These are phyloP conservation scores for Bradynema listronoti DNA, from an alignment of 1,140 invertebrate genomes.

Conservation along the genomic window DNA sequence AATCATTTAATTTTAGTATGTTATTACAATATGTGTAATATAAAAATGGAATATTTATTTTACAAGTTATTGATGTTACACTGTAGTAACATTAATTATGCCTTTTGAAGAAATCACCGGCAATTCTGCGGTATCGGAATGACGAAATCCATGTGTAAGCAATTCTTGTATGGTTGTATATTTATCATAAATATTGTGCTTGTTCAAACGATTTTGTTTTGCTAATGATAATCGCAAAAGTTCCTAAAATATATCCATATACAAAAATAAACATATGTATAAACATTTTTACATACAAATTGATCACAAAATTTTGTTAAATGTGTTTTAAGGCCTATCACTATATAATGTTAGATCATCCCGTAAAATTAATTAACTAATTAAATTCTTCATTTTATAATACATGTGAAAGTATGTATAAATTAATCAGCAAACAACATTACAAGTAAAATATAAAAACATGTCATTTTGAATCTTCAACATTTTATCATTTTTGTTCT, in stretches of 20 bases:
- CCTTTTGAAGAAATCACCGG: slow-evolving; percentile 18
- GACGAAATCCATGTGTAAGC: slow-evolving; percentile 59
- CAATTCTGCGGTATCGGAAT: neutral
- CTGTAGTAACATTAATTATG: slow-evolving; percentile 38
- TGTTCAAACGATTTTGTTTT: slow-evolving; percentile 61
- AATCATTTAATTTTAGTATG: too few relatives aligned
- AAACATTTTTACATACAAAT: neutral
- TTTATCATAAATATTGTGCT: slow-evolving; percentile 61
- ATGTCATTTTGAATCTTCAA: neutral
- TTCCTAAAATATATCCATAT: slow-evolving; percentile 8
- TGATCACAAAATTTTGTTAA: too few relatives aligned
- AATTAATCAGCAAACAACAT: neutral
- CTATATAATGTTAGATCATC: neutral
- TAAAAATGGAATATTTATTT: too few relatives aligned
- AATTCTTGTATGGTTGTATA: slow-evolving; percentile 63
- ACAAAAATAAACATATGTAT: neutral
- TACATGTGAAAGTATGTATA: neutral
- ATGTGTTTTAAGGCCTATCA: too few relatives aligned
- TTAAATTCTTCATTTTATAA: neutral
- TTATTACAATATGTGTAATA: too few relatives aligned
- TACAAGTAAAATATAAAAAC: neutral
- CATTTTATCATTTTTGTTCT: neutral
- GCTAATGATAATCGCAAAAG: slow-evolving; percentile 61
- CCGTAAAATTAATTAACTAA: neutral
- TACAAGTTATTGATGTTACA: slow-evolving; percentile 20